phyloP scores from a whole-genome alignment of 2,888 invertebrate genomes.

The Acanthosepion lycidas region DNA sequence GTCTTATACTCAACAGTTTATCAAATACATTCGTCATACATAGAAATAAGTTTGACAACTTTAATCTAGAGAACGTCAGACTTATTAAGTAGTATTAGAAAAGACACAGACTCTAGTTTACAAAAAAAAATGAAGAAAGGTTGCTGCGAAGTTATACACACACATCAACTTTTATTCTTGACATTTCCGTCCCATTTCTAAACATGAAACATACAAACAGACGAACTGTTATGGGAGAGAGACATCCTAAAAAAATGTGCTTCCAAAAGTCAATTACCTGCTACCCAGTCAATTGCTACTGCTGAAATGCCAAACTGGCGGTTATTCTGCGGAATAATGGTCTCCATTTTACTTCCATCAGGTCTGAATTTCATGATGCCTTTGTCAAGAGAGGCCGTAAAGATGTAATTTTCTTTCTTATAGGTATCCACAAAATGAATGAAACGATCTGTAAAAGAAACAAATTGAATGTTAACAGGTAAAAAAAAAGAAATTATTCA shows the following conservation, averaged over 20 bases:
- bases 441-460: neutral
- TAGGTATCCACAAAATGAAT: neutral
- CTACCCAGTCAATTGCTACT: constrained; percentile 96
- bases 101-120: too few relatives aligned
- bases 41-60: too few relatives aligned
- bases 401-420: neutral
- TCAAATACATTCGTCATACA: too few relatives aligned
- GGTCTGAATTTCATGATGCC: constrained; percentile 82
- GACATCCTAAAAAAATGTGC: neutral
- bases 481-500: neutral
- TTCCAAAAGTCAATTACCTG: constrained; percentile 76
- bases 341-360: constrained; percentile 89
- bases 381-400: neutral
- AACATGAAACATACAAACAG: neutral
- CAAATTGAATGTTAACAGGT: neutral
- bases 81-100: too few relatives aligned
- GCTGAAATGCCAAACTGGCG: constrained; percentile 88
- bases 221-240: neutral
- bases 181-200: too few relatives aligned
- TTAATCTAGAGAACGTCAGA: too few relatives aligned
- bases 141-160: too few relatives aligned
- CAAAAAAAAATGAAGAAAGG: too few relatives aligned
- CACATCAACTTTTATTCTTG: too few relatives aligned
- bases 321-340: constrained; percentile 88
- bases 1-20: too few relatives aligned